These are phyloP conservation scores for Poeciliopsis occidentalis DNA, from an alignment of 2,113 vertebrate species.

Conservation along the genomic window DNA sequence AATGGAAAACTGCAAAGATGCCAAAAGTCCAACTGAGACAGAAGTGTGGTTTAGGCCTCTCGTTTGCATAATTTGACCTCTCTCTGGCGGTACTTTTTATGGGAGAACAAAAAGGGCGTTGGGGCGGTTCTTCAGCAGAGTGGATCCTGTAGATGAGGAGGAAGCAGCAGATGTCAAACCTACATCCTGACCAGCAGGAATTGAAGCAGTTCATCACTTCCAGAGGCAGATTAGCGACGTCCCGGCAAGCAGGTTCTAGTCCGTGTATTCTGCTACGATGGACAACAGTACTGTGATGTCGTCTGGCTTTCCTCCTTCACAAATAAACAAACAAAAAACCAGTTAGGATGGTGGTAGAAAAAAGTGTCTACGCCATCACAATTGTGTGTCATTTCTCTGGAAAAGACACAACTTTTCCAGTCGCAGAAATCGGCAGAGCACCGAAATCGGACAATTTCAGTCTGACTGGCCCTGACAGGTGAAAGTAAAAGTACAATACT, in stretches of 20 bases:
- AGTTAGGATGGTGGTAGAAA: background rate
- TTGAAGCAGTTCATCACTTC: constrained; percentile 59
- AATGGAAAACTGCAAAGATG: constrained; percentile 36
- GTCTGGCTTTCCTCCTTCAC: constrained; percentile 95
- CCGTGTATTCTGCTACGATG: constrained; percentile 98
- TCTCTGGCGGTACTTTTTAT: constrained; percentile 1
- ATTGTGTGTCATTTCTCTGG: background rate
- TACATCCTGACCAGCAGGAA: constrained; percentile 92
- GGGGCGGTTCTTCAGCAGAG: constrained; percentile 17
- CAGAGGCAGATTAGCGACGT: constrained; percentile 27
- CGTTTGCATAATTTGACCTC: constrained; percentile 18
- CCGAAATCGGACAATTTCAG: no score
- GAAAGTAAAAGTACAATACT: no score
- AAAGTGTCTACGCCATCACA: background rate
- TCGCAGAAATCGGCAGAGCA: no score
- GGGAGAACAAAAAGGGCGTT: no score
- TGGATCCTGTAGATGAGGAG: constrained; percentile 37
- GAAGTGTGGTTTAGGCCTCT: constrained; percentile 10
- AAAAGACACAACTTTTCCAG: no score
- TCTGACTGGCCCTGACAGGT: no score
- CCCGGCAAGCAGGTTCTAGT: constrained; percentile 74
- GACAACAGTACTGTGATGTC: constrained; percentile 99
- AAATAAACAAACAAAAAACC: background rate
- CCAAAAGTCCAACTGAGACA: constrained; percentile 24
- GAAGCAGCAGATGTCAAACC: constrained; percentile 50